A percentile compares a stretch with the other conserved stretches of the same genome.
phyloP scores from a whole-genome alignment of 2,797 vertebrate species.

The Sarcophilus harrisii region DNA sequence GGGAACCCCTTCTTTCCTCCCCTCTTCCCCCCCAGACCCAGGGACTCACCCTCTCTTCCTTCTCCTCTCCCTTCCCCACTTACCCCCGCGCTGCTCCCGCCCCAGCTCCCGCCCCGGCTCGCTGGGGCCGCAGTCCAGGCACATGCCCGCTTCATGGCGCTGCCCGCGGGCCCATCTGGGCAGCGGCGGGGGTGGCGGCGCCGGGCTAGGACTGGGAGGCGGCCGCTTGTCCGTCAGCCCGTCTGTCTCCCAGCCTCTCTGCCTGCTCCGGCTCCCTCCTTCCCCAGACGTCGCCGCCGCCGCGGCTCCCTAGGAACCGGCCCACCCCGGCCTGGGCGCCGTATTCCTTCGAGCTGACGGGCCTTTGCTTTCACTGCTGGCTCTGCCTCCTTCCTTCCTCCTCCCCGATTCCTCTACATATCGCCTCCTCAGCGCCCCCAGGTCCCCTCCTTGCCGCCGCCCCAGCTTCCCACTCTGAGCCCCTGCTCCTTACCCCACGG shows the following conservation, averaged over 20 bases:
- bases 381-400: neutral
- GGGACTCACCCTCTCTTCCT: neutral
- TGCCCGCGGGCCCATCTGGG: slow-evolving; percentile 30
- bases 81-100: neutral
- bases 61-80: neutral
- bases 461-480: neutral
- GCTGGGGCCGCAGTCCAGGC: slow-evolving; percentile 12
- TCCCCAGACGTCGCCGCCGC: neutral
- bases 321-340: slow-evolving; percentile 34
- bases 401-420: neutral
- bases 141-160: slow-evolving; percentile 63
- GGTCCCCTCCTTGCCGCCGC: neutral
- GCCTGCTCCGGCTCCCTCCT: neutral
- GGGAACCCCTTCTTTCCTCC: neutral
- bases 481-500: neutral
- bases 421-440: neutral
- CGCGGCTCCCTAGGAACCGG: neutral
- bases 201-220: neutral
- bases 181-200: slow-evolving; percentile 35
- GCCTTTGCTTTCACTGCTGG: rapidly evolving
- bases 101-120: slow-evolving; percentile 44
- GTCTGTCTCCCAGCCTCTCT: neutral
- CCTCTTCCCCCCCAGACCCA: neutral
- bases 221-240: neutral
- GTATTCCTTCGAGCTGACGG: slow-evolving; percentile 70